Conservation (phyloP, 2,797 vertebrate genomes). For the Margarornis squamiger region DNA sequence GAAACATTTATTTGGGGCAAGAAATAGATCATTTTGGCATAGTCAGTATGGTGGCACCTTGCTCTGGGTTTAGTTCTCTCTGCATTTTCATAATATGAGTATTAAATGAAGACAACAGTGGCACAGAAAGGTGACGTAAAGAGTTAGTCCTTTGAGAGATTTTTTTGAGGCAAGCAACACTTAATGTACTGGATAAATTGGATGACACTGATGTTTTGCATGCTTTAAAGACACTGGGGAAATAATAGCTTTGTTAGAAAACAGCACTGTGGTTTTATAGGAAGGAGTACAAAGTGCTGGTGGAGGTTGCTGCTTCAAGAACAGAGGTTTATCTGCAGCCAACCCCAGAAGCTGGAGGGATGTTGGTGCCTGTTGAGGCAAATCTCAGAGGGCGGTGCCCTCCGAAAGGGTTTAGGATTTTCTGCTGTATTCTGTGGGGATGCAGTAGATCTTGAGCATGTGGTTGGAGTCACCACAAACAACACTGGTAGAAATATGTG, state of each 20-base stretch:
- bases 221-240: conserved; percentile 23
- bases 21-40: background rate
- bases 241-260: conserved; percentile 41
- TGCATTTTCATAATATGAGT: background rate
- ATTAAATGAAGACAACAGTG: conserved; percentile 8
- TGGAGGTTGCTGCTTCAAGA: background rate
- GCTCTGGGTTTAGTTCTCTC: background rate
- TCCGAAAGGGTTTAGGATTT: background rate
- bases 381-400: background rate
- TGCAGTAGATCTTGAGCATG: accelerated
- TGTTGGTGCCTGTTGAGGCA: background rate
- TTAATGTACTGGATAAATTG: conserved; percentile 44
- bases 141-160: background rate
- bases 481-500: accelerated
- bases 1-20: background rate
- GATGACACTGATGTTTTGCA: conserved; percentile 40
- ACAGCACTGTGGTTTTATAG: background rate
- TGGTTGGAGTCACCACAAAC: background rate
- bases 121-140: conserved; percentile 9
- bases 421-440: background rate
- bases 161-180: background rate
- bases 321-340: background rate
- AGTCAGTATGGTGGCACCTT: background rate
- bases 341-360: background rate
- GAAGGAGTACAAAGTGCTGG: background rate